Conservation (phyloP, 64 coral and sea anemone genomes). For the Trachythela sp. region DNA sequence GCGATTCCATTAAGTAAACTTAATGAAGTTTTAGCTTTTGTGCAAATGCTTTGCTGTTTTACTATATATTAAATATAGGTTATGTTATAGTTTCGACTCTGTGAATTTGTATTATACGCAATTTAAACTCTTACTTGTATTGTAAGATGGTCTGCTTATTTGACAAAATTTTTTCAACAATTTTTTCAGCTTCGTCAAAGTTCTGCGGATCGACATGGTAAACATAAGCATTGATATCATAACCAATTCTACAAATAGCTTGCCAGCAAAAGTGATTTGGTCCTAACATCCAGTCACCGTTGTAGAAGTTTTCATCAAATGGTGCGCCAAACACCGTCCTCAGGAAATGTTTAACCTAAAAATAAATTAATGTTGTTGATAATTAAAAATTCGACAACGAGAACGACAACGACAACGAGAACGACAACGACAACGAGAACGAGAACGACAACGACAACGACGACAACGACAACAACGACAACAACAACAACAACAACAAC, state of each 20-base stretch:
- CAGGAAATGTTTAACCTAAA: slow-evolving; percentile 65
- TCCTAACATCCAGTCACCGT: slow-evolving; percentile 95
- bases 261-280: slow-evolving; percentile 98
- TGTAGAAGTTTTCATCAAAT: slow-evolving; percentile 91
- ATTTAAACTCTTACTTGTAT: slow-evolving; percentile 3
- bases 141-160: neutral
- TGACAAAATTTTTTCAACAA: neutral
- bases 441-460: too few species aligned
- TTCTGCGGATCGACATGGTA: slow-evolving; percentile 54
- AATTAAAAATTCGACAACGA: too few species aligned
- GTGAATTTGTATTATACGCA: too few species aligned
- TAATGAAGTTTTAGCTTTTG: too few species aligned
- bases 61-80: too few species aligned
- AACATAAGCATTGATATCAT: slow-evolving; percentile 52
- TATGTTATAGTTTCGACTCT: too few species aligned
- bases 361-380: neutral
- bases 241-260: slow-evolving; percentile 63
- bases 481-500: too few species aligned
- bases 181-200: slow-evolving; percentile 40
- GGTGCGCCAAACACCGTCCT: slow-evolving; percentile 84
- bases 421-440: too few species aligned
- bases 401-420: too few species aligned
- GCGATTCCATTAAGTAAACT: too few species aligned
- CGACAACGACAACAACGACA: too few species aligned
- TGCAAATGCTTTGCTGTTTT: too few species aligned